phyloP scores from a whole-genome alignment of 2,888 invertebrate species.

The Hecatera dysodea region DNA sequence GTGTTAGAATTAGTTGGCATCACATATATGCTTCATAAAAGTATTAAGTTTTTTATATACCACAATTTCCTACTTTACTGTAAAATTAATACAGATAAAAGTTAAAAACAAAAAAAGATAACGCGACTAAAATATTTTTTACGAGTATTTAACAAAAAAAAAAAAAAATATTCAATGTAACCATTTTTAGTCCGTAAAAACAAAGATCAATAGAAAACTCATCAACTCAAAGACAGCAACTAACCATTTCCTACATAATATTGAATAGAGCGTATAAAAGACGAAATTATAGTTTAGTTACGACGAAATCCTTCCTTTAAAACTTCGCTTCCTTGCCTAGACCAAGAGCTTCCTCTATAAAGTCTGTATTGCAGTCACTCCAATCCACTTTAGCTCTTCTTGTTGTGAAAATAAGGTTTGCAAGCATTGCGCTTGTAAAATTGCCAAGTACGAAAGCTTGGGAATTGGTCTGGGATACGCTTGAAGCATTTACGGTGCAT shows the following conservation, averaged over 20 bases:
- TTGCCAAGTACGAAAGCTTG: conserved; percentile 64
- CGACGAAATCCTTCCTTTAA: conserved; percentile 70
- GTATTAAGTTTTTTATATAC: too few species aligned
- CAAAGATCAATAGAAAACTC: background rate
- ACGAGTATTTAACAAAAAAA: too few species aligned
- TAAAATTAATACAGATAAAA: too few species aligned
- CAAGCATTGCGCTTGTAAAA: background rate
- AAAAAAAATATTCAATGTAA: background rate
- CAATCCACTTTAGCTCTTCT: conserved; percentile 54
- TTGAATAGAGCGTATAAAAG: conserved; percentile 60
- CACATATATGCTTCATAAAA: too few species aligned
- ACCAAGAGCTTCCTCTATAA: conserved; percentile 67
- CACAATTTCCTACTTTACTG: too few species aligned
- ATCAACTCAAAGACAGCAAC: background rate
- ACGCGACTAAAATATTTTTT: too few species aligned
- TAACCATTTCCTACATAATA: conserved; percentile 66
- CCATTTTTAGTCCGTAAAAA: background rate
- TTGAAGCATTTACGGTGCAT: conserved; percentile 79
- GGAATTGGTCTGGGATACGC: conserved; percentile 77
- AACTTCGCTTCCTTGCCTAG: conserved; percentile 68
- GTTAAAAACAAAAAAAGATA: too few species aligned
- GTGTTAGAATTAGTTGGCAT: too few species aligned
- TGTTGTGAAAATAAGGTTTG: conserved; percentile 23
- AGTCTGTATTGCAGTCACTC: conserved; percentile 7
- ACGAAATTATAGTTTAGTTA: conserved; percentile 65